Base-by-base conservation (phyloP, 2,888 invertebrate species). In the Diplolepis rosae region DNA sequence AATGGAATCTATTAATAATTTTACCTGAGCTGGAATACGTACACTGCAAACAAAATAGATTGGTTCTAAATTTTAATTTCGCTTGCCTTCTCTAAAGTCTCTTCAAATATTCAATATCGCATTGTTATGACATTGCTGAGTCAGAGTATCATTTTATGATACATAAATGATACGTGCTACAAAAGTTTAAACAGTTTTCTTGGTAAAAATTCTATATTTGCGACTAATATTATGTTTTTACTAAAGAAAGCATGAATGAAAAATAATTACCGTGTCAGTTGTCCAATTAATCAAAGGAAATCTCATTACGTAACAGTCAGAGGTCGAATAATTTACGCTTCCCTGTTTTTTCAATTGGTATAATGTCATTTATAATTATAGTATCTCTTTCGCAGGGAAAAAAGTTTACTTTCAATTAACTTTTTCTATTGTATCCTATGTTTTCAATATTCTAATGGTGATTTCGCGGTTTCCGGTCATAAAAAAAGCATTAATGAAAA, bases 321-420 rank as follows among this genome's bases (percentile, higher is more conserved):
- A 56, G 56, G 56, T 32, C 32, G 15, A 56, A 56, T 13, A 35
- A 56, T 35, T 56, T 56, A 32, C 11, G 13, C 35, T 56, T 56
- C 56, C 18, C 32, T 56, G 15, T 56, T 35, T 56, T 18, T 18
- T 56, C 22, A 22, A 56, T 56, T 56, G 13, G 35, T 56, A 56
- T 22, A 13, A 56, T 56, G 56, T 56, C 56, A 56, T 56, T 56
- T 35, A 35, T 11, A 11, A 22, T 35, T 35, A 56, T 35, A 56
- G 35, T 35, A 15, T 18, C 32, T 30, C 18, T 56, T 56, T 22
- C 18, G 32, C 22, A 24, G 13, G 4, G 13, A 56, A 28, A 32
- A 4, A 5, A 32, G 6, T 35, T 35, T 56, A 13, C 22, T 56
- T 56, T 56, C 18, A 56, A 56, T 35, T 56, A 35, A 35, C 30